These are phyloP conservation scores for Staurois parvus DNA, from an alignment of 2,797 vertebrate genomes.

Conservation along the genomic window DNA sequence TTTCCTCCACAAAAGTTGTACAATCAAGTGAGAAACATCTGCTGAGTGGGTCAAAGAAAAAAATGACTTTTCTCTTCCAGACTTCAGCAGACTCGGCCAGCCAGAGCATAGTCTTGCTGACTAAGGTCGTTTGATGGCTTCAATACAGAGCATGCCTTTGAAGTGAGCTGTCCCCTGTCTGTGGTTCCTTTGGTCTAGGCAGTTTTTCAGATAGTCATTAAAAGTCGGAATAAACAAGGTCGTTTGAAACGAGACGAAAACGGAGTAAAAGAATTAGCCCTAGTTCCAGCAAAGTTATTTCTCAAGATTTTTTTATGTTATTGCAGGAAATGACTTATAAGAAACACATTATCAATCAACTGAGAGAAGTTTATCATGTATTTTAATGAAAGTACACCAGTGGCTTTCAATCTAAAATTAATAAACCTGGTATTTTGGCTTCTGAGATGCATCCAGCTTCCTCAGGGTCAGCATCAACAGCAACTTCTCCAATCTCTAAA, in stretches of 20 bases:
- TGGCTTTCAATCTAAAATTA: background rate
- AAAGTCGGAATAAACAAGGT: slow-evolving; percentile 55
- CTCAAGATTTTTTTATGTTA: slow-evolving; percentile 16
- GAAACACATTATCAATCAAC: slow-evolving; percentile 3
- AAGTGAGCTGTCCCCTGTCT: slow-evolving; percentile 53
- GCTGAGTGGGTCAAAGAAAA: slow-evolving; percentile 51
- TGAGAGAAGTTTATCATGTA: background rate
- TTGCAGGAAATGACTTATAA: slow-evolving; percentile 28
- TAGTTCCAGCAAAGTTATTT: slow-evolving; percentile 7
- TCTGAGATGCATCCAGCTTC: background rate
- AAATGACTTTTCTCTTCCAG: slow-evolving; percentile 43
- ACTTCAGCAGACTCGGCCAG: background rate
- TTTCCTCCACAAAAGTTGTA: slow-evolving; percentile 10
- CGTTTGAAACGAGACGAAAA: slow-evolving; percentile 25
- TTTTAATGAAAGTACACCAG: background rate
- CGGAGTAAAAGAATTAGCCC: slow-evolving; percentile 15
- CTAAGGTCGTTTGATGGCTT: slow-evolving; percentile 50
- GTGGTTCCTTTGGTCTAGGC: slow-evolving; percentile 50
- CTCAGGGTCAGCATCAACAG: too few relatives aligned
- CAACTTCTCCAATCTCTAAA: too few relatives aligned
- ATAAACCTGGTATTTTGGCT: background rate
- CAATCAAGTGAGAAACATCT: slow-evolving; percentile 51
- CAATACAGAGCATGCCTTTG: slow-evolving; percentile 56
- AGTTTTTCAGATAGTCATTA: slow-evolving; percentile 54
- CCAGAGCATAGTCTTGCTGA: slow-evolving; percentile 51